Base-by-base conservation (phyloP, 37 sponge, comb jelly and placozoan species). In the Ianthella basta region DNA sequence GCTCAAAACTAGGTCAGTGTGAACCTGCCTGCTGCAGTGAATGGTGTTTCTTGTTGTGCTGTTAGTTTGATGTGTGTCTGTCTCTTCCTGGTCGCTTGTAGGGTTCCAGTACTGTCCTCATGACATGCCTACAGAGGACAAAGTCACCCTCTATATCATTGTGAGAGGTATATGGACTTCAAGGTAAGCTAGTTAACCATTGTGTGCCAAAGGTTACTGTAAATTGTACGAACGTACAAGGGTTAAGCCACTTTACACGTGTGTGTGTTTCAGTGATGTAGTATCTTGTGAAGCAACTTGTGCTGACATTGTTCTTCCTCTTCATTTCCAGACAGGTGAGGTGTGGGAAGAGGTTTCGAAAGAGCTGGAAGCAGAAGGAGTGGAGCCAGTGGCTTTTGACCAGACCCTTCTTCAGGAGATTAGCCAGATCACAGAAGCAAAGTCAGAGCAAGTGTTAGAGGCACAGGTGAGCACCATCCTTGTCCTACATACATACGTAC, bases 281-380 rank as follows among this genome's bases (percentile, higher is more conserved):
- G 15, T 32, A 60, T 35, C 69, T 60, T 75, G 18, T 24, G 19
- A 74, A 38, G 25, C 27, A 21, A 35, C 74, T 15, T 75, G 74
- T 56, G 29, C 74, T 29, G n/a, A 19, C 23, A n/a, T 83, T 37
- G 27, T 8, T 83, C 50, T 40, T 41, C 23, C 25, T 40, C 20
- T 0, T n/a, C 44, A 24, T n/a, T n/a, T 35, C 34, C 56, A 95
- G 97, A 55, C 90, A 18, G 98, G 97, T 27, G 98, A 98, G 87
- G 94, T 94, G 61, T 96, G 96, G 96, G 79, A 92, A 69, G 99
- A 98, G 82, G 85, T 98, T 25, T 89, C 88, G 25, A 83, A 88
- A 15, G 99, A 98, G 73, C 84, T 98, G 80, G 91, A 89, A 32
- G 80, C 85, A 37, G 99, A 98, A 53, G 95, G 93, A 8, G 79